phyloP scores from a whole-genome alignment of 2,888 invertebrate species.

The Cynaeus angustus region DNA sequence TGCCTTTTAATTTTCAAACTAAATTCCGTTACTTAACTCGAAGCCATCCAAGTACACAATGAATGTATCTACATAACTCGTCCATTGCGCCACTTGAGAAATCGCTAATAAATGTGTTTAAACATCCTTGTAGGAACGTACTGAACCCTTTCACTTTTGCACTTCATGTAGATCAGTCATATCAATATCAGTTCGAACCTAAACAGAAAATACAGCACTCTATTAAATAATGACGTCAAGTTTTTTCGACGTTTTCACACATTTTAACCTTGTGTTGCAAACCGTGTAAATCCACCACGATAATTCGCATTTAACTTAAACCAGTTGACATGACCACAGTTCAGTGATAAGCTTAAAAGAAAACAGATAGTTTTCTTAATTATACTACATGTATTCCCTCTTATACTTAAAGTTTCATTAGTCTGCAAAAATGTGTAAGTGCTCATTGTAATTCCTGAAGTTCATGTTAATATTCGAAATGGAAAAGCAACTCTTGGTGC shows the following conservation, averaged over 20 bases:
- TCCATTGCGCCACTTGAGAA: constrained; percentile 33
- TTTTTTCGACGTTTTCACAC: constrained; percentile 19
- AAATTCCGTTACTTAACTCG: background rate
- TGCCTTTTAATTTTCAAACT: background rate
- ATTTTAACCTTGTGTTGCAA: constrained; percentile 37
- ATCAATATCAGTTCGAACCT: background rate
- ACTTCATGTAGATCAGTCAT: constrained; percentile 28
- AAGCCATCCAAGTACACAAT: constrained; percentile 6
- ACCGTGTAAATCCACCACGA: constrained; percentile 9
- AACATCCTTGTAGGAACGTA: constrained; percentile 19
- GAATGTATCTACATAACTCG: constrained; percentile 12
- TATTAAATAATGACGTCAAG: constrained; percentile 19
- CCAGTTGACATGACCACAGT: constrained; percentile 30
- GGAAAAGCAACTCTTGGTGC: constrained; percentile 12
- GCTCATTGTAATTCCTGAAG: background rate
- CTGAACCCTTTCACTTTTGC: constrained; percentile 39
- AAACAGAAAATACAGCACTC: constrained; percentile 4
- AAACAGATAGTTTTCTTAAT: constrained; percentile 35
- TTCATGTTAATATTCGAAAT: constrained; percentile 4
- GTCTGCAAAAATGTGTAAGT: constrained; percentile 12
- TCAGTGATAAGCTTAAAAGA: constrained; percentile 26
- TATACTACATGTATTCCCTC: constrained; percentile 24
- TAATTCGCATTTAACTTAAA: constrained; percentile 23
- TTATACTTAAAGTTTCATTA: constrained; percentile 36
- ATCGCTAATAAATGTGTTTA: constrained; percentile 38